A percentile compares a stretch with the other conserved stretches of the same genome.
Evolutionary conservation across 2,888 invertebrate species (phyloP).

Genomic region (Nemotelus pantherinus): DNA sequence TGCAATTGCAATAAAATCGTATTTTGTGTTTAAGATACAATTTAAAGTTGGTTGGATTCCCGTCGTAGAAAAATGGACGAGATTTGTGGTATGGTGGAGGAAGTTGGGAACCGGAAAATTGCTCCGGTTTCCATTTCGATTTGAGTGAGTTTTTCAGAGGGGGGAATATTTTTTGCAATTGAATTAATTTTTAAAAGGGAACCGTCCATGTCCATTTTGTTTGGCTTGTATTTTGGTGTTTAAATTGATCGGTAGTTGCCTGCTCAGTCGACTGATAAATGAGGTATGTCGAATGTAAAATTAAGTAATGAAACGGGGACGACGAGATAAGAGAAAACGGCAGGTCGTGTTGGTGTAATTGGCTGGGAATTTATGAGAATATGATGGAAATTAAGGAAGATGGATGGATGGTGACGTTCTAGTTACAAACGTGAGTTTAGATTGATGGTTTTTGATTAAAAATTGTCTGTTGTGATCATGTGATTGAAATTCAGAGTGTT

Average conservation of each 20-base stretch:
- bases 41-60: conserved; percentile 21
- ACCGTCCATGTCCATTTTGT: conserved; percentile 10
- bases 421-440: no score
- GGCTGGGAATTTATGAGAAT: no score
- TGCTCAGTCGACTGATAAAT: conserved; percentile 10
- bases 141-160: no score
- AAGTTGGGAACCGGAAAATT: not conserved
- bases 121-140: not conserved
- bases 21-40: conserved; percentile 28
- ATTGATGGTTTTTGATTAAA: no score
- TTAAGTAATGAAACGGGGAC: not conserved
- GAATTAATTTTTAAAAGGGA: conserved; percentile 36
- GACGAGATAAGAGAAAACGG: not conserved
- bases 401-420: not conserved
- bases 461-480: no score
- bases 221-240: not conserved
- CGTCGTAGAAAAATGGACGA: not conserved
- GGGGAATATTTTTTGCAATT: conserved; percentile 11
- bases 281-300: not conserved
- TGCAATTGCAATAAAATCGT: not conserved
- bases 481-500: no score
- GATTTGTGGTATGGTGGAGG: conserved; percentile 12
- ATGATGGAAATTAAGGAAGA: not conserved
- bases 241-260: conserved; percentile 12
- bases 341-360: no score